Conservation (phyloP, 2,888 invertebrate species). For the Parapristionchus giblindavisi region DNA sequence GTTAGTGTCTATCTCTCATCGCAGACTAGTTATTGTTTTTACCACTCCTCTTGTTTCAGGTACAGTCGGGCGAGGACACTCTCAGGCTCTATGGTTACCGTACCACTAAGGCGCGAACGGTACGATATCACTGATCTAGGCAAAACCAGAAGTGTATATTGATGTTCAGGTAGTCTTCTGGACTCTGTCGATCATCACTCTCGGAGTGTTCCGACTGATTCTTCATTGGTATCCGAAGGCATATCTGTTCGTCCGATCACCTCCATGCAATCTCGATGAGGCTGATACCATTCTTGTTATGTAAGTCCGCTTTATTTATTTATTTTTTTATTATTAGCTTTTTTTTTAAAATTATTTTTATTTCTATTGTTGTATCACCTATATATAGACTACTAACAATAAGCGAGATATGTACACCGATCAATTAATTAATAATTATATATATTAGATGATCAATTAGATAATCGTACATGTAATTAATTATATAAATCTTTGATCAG, state of each 20-base stretch:
- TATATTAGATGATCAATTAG: no score
- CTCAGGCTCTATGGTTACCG: conserved; percentile 54
- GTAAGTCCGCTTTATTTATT: conserved; percentile 45
- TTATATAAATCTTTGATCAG: no score
- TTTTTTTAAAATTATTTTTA: no score
- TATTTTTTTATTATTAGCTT: neutral
- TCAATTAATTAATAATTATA: no score
- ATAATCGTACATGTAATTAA: no score
- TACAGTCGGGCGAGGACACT: conserved; percentile 50
- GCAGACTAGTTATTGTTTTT: no score
- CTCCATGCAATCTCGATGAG: conserved; percentile 50
- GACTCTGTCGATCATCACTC: conserved; percentile 52
- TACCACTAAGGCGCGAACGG: conserved; percentile 43
- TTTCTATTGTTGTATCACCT: no score
- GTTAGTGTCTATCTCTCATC: no score
- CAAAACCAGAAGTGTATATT: neutral
- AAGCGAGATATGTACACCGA: no score
- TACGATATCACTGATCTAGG: conserved; percentile 7
- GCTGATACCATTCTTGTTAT: conserved; percentile 62
- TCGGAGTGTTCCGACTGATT: conserved; percentile 63
- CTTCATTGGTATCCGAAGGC: conserved; percentile 64
- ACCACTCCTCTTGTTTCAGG: no score
- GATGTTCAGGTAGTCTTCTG: conserved; percentile 50
- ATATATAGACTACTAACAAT: no score
- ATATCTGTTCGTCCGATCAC: conserved; percentile 51